Percentiles rank a stretch among this genome's conserved stretches.
These are phyloP conservation scores for Watersipora subatra DNA, from an alignment of 1,140 invertebrate species.

Conservation along the genomic window DNA sequence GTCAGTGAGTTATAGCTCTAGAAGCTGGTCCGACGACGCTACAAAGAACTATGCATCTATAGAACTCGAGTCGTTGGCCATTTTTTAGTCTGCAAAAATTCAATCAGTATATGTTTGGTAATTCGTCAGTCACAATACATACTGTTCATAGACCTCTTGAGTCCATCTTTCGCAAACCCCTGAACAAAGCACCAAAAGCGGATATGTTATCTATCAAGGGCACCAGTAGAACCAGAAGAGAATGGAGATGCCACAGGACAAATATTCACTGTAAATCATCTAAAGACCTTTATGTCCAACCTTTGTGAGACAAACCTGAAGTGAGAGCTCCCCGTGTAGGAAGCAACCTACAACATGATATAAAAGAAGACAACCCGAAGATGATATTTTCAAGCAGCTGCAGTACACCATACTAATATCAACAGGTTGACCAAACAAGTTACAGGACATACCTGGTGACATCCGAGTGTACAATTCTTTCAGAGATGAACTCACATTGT, in stretches of 20 bases:
- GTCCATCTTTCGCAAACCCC: conserved; percentile 33
- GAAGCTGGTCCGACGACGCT: conserved; percentile 28
- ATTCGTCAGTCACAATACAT: conserved; percentile 8
- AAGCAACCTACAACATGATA: neutral
- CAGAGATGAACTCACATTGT: too few species aligned
- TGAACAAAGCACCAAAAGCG: conserved; percentile 29
- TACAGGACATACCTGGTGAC: too few species aligned
- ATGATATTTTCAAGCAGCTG: neutral
- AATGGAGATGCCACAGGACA: neutral
- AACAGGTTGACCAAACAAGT: neutral
- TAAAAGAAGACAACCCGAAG: neutral
- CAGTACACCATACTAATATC: neutral
- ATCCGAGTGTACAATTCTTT: too few species aligned
- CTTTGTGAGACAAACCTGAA: neutral
- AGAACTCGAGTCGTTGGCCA: conserved; percentile 41
- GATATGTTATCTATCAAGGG: conserved; percentile 17
- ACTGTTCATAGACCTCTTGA: conserved; percentile 35
- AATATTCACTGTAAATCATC: neutral
- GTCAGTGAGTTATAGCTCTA: conserved; percentile 38
- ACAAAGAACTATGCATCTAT: conserved; percentile 42
- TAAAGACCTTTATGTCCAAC: neutral
- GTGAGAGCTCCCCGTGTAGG: neutral
- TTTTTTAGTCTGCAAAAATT: conserved; percentile 38
- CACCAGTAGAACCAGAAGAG: neutral
- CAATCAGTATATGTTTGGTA: neutral